Evolutionary conservation across 2,888 invertebrate species (phyloP).

Genomic region (Acleris emargana): DNA sequence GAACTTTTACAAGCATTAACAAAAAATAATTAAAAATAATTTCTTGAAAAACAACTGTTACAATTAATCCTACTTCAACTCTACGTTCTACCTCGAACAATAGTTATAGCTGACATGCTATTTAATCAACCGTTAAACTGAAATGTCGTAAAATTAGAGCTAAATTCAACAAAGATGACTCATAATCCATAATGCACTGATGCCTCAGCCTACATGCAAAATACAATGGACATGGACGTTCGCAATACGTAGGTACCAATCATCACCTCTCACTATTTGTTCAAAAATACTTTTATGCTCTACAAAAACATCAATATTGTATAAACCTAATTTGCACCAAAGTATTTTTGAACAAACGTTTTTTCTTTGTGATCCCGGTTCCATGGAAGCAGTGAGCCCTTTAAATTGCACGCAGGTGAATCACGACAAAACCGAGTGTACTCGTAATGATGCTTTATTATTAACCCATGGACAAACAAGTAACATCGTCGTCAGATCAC

Average conservation of each 20-base stretch:
- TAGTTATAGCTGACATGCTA: constrained; percentile 56
- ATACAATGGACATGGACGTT: constrained; percentile 60
- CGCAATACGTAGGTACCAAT: constrained; percentile 48
- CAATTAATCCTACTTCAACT: constrained; percentile 38
- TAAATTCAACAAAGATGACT: constrained; percentile 39
- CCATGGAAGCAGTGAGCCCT: constrained; percentile 79
- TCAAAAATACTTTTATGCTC: constrained; percentile 60
- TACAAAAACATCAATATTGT: constrained; percentile 33
- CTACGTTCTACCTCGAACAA: constrained; percentile 54
- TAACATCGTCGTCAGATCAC: constrained; percentile 66
- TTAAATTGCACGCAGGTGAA: constrained; percentile 75
- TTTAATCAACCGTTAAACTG: constrained; percentile 41
- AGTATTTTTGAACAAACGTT: constrained; percentile 63
- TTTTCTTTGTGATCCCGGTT: constrained; percentile 64
- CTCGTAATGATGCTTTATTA: constrained; percentile 68
- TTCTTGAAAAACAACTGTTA: constrained; percentile 14
- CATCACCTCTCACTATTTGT: constrained; percentile 55
- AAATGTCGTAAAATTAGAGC: constrained; percentile 43
- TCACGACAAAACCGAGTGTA: constrained; percentile 61
- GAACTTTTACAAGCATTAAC: constrained; percentile 34
- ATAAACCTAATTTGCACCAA: constrained; percentile 37
- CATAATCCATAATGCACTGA: constrained; percentile 60
- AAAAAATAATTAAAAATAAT: constrained; percentile 25
- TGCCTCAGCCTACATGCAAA: constrained; percentile 76
- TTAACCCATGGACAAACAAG: constrained; percentile 60